Evolutionary conservation across 2,888 invertebrate species (phyloP).

Genomic region (Plebejus argus): DNA sequence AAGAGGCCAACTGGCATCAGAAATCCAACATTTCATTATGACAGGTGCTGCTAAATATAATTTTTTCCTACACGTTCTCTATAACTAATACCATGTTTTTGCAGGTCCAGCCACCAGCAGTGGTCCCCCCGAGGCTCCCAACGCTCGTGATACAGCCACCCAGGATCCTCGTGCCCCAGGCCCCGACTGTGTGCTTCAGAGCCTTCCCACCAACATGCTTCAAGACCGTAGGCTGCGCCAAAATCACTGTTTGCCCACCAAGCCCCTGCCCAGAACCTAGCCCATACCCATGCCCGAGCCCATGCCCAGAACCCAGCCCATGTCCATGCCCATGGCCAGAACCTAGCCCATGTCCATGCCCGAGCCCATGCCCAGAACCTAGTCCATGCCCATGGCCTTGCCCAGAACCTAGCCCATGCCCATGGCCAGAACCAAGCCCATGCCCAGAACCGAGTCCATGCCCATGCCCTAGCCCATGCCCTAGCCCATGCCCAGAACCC

Average conservation of each 20-base stretch:
- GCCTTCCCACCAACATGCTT: conserved; percentile 55
- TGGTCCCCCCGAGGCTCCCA: conserved; percentile 53
- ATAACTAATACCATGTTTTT: conserved; percentile 24
- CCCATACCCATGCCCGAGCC: conserved; percentile 36
- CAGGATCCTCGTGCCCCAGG: conserved; percentile 56
- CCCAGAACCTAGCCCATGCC: background rate
- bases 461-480: conserved; percentile 2
- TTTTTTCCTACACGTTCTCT: too few relatives aligned
- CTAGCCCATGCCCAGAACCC: background rate
- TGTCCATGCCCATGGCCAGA: conserved; percentile 21
- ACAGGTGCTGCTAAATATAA: background rate
- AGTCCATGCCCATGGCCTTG: background rate
- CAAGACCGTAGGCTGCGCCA: conserved; percentile 54
- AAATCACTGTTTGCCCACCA: background rate
- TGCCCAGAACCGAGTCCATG: background rate
- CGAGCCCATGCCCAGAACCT: background rate
- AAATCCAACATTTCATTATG: too few relatives aligned
- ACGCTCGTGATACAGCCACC: conserved; percentile 57
- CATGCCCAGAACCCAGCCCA: conserved; percentile 30
- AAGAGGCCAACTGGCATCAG: too few relatives aligned
- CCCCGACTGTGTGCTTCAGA: conserved; percentile 62
- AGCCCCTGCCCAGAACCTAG: conserved; percentile 34
- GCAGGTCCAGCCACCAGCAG: conserved; percentile 58
- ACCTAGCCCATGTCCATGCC: background rate
- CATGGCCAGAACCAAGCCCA: background rate